Evolutionary conservation across 2,888 invertebrate genomes (phyloP).

Genomic region (Nomada ruficornis): DNA sequence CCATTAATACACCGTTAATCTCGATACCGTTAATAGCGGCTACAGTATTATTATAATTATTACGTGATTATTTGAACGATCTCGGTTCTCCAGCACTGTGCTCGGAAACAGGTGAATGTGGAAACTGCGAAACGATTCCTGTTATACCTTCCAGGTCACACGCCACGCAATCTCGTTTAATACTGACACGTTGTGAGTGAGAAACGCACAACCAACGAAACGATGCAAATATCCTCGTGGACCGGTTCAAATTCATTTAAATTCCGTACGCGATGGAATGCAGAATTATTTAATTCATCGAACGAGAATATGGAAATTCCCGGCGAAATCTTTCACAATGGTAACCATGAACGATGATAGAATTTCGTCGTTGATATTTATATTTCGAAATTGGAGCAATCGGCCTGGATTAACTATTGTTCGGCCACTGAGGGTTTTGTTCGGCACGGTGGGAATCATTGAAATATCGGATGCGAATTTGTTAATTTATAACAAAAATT

Average conservation of each 20-base stretch:
- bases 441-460: constrained; percentile 19
- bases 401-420: constrained; percentile 43
- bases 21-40: constrained; percentile 3
- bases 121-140: constrained; percentile 7
- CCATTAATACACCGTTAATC: constrained; percentile 23
- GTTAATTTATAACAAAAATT: constrained; percentile 82
- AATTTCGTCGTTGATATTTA: neutral
- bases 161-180: constrained; percentile 7
- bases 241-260: constrained; percentile 9
- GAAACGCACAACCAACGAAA: neutral
- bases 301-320: neutral
- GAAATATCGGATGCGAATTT: constrained; percentile 80
- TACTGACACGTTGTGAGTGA: neutral
- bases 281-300: neutral
- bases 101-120: constrained; percentile 4
- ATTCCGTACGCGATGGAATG: neutral
- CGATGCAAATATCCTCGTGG: neutral
- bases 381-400: constrained; percentile 12
- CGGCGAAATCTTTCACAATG: neutral
- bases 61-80: constrained; percentile 16
- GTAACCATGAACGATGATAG: too few species aligned
- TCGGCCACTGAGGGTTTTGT: neutral
- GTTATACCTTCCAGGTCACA: constrained; percentile 13
- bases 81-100: too few species aligned
- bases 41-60: constrained; percentile 35